Evolutionary conservation across 2,888 invertebrate species (phyloP).

Genomic region (Lasioglossum zephyrum): DNA sequence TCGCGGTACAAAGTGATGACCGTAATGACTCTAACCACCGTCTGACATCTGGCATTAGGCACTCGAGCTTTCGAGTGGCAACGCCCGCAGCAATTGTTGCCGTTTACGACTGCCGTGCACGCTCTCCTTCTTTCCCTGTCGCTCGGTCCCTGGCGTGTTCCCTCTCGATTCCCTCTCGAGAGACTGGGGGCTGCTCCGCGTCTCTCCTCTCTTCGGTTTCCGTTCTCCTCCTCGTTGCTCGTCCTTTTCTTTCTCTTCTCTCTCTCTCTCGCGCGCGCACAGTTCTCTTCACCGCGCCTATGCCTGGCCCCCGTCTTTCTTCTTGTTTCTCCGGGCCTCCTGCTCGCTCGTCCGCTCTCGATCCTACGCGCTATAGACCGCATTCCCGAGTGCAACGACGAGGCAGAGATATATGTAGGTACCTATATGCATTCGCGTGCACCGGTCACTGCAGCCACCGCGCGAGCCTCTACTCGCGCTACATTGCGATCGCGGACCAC

Average conservation of each 20-base stretch:
- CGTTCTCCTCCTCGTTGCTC: background rate
- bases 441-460: conserved; percentile 65
- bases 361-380: conserved; percentile 76
- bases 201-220: background rate
- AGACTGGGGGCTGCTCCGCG: background rate
- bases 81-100: conserved; percentile 82
- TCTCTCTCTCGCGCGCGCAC: conserved; percentile 20
- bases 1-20: conserved; percentile 78
- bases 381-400: conserved; percentile 77
- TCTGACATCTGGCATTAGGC: conserved; percentile 82
- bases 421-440: conserved; percentile 72
- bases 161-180: conserved; percentile 14
- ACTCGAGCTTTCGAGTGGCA: conserved; percentile 78
- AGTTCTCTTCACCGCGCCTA: conserved; percentile 49
- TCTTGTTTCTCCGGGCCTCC: conserved; percentile 53
- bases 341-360: conserved; percentile 69
- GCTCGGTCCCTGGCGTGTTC: conserved; percentile 34
- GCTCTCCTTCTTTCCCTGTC: conserved; percentile 53
- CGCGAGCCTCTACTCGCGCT: conserved; percentile 43
- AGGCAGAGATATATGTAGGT: conserved; percentile 73
- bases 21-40: conserved; percentile 81
- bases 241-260: conserved; percentile 2
- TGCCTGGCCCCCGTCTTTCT: conserved; percentile 48
- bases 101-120: conserved; percentile 77
- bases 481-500: conserved; percentile 45